Evolutionary conservation across 2,888 invertebrate species (phyloP), one percentile per base, ranked within the genome.

Genomic region (Hypena proboscidalis): DNA sequence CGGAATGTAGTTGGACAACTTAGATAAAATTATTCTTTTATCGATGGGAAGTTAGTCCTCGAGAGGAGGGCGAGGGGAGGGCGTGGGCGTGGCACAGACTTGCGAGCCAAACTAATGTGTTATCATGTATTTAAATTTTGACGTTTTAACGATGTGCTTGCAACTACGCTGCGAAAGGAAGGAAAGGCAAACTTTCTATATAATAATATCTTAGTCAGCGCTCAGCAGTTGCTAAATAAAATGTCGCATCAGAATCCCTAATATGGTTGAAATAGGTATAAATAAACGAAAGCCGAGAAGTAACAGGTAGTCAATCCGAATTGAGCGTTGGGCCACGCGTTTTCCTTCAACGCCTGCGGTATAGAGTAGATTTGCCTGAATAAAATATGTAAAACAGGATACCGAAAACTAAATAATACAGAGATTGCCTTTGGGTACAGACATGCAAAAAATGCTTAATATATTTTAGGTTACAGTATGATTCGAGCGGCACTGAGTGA

Each of bases 11-110:
- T 29, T 23, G 26, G 39, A 40, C 42, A 27, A 58, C 30, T 45
- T 56, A 52, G 46, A 58, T 45, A 62, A 56, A 56, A 49, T 32
- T 31, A 48, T 47, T 45, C 14, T 45, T 56, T 50, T 56, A 50
- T 50, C 49, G 56, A 59, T 49, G 42, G 38, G 49, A 48, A 47
- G 37, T 51, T 38, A 26, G 40, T 48, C 39, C 38, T 19, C 27
- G 37, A 20, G 19, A 33, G 27, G n/a, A 7, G 25, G 15, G n/a
- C 2, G 13, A 21, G 2, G 2, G 4, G 38, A 17, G 35, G 55
- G 31, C 8, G 34, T 33, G 47, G 53, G 59, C 47, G 51, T 47
- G 39, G 22, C 32, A 42, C 38, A 58, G 45, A 47, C 46, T 23
- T 19, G 22, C 19, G 34, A 40, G 59, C 49, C 63, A 61, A 55